Percentiles rank a stretch among this genome's conserved stretches.
phyloP scores from a whole-genome alignment of 1,140 invertebrate genomes.

The Cherax destructor region DNA sequence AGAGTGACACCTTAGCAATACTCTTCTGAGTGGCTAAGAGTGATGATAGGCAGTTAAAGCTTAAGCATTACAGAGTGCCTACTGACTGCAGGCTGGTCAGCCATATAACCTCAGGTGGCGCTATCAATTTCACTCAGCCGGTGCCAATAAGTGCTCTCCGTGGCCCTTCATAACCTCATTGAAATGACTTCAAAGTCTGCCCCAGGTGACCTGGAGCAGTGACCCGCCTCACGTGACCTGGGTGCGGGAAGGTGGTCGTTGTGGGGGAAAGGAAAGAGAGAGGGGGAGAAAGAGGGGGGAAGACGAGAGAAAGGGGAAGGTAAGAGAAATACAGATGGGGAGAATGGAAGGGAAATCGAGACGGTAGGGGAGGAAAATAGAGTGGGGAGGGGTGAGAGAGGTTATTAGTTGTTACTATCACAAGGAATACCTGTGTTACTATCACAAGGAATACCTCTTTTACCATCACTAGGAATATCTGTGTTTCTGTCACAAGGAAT shows the following conservation, averaged over 20 bases:
- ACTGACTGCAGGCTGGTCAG: neutral
- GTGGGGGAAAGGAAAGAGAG: neutral
- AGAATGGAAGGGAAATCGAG: too few species aligned
- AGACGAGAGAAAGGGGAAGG: neutral
- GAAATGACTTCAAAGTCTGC: conserved; percentile 35
- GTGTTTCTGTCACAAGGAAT: too few species aligned
- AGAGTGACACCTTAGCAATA: too few species aligned
- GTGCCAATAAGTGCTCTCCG: conserved; percentile 8
- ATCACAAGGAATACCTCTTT: too few species aligned
- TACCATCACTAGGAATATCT: too few species aligned
- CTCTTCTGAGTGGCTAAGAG: too few species aligned
- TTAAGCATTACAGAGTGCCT: neutral
- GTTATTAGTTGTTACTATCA: too few species aligned
- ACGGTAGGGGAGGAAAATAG: too few species aligned
- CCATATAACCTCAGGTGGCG: neutral
- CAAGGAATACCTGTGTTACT: too few species aligned
- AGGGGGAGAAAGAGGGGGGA: neutral
- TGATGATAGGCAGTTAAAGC: too few species aligned
- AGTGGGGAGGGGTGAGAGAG: too few species aligned
- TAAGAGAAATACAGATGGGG: too few species aligned
- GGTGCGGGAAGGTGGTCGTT: neutral
- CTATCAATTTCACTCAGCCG: conserved; percentile 10
- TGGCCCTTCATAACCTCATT: conserved; percentile 33
- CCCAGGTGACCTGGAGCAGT: neutral
- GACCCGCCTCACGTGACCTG: conserved; percentile 24